Evolutionary conservation across 1,140 invertebrate genomes (phyloP), one percentile per base, ranked within the genome.

Genomic region (Drosophila chauvacae): DNA sequence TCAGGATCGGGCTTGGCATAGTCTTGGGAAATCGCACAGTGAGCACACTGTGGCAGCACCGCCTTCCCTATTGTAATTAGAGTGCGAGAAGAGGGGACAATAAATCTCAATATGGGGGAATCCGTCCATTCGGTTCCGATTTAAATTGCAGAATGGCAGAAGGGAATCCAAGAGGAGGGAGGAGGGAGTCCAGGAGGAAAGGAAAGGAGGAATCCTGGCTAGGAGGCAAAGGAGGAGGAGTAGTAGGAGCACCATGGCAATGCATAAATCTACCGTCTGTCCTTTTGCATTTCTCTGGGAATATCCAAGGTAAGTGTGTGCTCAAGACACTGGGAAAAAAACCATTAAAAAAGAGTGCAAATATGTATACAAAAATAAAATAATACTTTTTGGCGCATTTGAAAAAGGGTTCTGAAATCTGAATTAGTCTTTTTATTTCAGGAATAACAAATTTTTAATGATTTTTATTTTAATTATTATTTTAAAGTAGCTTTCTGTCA

Each of bases 21-120:
- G 47, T 48, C 47, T n/a, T 48, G 23, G 47, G 9, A 48, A 48
- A 48, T 48, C 45, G 45, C 45, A 48, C 45, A 7, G 44, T 7
- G 44, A 39, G 56, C 44, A 42, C 58, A 48, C 58, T 56, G 45
- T 51, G 50, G 37, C 13, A 50, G 62, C 57, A 55, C 28, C 28
- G 47, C 20, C 37, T 28, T 81, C 71, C 72, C 71, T 78, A 90
- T 90, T 88, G 84, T 84, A 88, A 88, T 88, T 88, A 84, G 77
- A 84, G 81, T 73, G 70, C 3, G 47, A 48, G 47, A 16, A 16
- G 7, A 4, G 47, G 63, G 58, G 63, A 72, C 70, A 75, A 87
- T 86, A 87, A 86, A 86, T 86, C 82, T 86, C 77, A 74, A 86
- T 86, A 78, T 62, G 66, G 65, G 59, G 37, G 53, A 51, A 59